Evolutionary conservation across 2,797 vertebrate species (phyloP).

Genomic region (Antennarius maculatus): DNA sequence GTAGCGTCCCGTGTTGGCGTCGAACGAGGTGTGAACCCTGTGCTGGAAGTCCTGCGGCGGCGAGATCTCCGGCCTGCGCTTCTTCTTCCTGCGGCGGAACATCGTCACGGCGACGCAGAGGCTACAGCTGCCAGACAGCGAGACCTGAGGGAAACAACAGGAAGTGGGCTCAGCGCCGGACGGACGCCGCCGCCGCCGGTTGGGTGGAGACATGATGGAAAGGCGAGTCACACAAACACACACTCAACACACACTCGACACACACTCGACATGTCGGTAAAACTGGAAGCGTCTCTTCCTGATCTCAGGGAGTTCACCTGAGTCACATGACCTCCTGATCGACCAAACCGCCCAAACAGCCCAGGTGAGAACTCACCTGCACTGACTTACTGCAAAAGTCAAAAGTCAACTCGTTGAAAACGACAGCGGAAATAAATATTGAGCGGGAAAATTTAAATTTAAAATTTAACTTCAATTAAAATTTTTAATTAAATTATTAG

Average conservation of each 20-base stretch:
- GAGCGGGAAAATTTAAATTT: too few relatives aligned
- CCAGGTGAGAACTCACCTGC: constrained; percentile 42
- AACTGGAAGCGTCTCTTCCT: constrained; percentile 25
- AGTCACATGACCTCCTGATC: constrained; percentile 39
- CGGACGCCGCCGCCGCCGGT: constrained; percentile 1
- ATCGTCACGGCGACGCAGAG: constrained; percentile 63
- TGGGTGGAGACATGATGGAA: constrained; percentile 16
- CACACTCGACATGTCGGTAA: fast-evolving
- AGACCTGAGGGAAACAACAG: constrained; percentile 57
- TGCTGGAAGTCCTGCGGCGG: constrained; percentile 91
- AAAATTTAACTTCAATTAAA: too few relatives aligned
- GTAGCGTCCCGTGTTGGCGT: constrained; percentile 85
- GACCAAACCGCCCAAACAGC: constrained; percentile 44
- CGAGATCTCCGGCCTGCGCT: constrained; percentile 89
- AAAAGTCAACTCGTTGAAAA: neutral
- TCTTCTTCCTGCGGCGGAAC: constrained; percentile 88
- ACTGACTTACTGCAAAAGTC: neutral
- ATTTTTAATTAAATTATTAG: too few relatives aligned
- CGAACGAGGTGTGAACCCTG: constrained; percentile 90
- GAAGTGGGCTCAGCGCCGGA: constrained; percentile 5
- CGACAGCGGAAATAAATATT: too few relatives aligned
- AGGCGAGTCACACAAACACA: neutral
- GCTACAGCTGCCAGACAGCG: neutral
- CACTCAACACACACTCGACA: neutral
- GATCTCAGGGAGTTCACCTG: constrained; percentile 34